These are phyloP conservation scores for Heliconius nattereri DNA, from an alignment of 1,140 invertebrate species.

Conservation along the genomic window DNA sequence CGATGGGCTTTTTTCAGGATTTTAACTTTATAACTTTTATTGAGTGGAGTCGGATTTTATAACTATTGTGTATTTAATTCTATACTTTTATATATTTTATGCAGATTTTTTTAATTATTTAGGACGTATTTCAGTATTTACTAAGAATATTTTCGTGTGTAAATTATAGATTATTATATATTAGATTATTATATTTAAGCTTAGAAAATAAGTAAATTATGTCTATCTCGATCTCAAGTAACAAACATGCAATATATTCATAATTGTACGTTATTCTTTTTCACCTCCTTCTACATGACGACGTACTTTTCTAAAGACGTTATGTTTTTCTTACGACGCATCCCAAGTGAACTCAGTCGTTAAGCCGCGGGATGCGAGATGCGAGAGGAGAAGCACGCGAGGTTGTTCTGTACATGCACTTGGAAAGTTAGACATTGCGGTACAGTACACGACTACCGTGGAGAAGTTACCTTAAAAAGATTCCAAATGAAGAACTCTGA, in stretches of 20 bases:
- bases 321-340: neutral
- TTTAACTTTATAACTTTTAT: conserved; percentile 1
- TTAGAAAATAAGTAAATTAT: no score
- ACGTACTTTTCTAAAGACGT: neutral
- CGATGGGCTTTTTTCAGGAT: conserved; percentile 2
- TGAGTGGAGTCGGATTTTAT: neutral
- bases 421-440: neutral
- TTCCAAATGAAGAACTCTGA: neutral
- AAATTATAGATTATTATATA: no score
- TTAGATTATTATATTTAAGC: no score
- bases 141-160: no score
- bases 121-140: neutral
- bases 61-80: neutral
- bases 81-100: neutral
- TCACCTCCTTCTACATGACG: neutral
- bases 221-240: no score
- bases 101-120: neutral
- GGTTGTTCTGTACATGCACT: neutral
- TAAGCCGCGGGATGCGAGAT: neutral
- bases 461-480: neutral
- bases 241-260: no score
- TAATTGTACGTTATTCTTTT: neutral
- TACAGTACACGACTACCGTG: neutral
- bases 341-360: neutral
- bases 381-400: no score